Conservation (phyloP, 2,888 invertebrate genomes). For the Nowickia ferox region DNA sequence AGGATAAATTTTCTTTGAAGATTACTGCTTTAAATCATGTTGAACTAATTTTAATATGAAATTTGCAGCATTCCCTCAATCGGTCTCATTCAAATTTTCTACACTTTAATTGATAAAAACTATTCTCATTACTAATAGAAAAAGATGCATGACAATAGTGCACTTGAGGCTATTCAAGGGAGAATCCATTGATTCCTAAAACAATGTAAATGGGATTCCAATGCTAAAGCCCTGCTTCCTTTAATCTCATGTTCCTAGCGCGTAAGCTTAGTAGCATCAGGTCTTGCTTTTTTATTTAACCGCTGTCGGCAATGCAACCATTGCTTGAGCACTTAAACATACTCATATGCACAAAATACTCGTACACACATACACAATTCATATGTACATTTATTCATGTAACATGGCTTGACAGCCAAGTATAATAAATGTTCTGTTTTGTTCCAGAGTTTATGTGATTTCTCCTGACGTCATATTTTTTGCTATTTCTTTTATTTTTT, state of each 20-base stretch:
- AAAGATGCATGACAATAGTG: too few relatives aligned
- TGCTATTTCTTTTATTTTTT: neutral
- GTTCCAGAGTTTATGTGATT: constrained; percentile 63
- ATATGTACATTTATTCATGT: constrained; percentile 12
- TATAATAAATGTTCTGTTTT: constrained; percentile 69
- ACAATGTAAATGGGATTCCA: neutral
- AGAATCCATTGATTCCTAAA: neutral
- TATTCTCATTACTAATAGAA: too few relatives aligned
- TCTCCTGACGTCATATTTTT: constrained; percentile 42
- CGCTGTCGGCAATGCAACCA: neutral
- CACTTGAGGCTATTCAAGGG: too few relatives aligned
- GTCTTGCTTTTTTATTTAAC: constrained; percentile 18
- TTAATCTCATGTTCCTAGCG: too few relatives aligned
- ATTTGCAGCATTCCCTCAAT: too few relatives aligned
- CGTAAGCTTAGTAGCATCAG: neutral
- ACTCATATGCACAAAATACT: neutral
- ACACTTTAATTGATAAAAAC: too few relatives aligned
- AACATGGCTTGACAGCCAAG: constrained; percentile 61
- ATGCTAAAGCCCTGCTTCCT: neutral
- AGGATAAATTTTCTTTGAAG: too few relatives aligned
- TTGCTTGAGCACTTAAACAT: constrained; percentile 8
- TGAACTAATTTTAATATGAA: too few relatives aligned
- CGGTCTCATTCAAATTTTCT: too few relatives aligned
- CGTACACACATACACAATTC: neutral
- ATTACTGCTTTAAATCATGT: too few relatives aligned